Conservation (phyloP, 2,113 vertebrate genomes). For the Gymnorhina tibicen region DNA sequence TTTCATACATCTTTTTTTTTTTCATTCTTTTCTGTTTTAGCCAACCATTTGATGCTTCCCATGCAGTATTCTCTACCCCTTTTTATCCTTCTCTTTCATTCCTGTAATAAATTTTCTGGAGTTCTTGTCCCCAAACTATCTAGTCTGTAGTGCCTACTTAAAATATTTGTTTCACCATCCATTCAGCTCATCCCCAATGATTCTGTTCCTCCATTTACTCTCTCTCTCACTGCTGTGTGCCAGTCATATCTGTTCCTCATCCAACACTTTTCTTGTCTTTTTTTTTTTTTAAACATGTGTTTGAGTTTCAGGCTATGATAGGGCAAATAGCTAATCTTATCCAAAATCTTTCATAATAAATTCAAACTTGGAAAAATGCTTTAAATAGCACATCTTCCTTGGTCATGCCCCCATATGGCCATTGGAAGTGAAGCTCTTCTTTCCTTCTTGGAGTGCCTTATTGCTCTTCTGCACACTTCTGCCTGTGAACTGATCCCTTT, state of each 20-base stretch:
- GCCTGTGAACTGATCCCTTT: not conserved
- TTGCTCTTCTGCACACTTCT: not conserved
- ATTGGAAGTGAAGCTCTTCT: not conserved
- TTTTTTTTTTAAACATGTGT: not conserved
- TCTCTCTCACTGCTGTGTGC: not conserved
- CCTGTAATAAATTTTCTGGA: not conserved
- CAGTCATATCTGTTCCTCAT: not conserved
- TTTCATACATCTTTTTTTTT: not conserved
- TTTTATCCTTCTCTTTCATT: not conserved
- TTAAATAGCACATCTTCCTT: not conserved
- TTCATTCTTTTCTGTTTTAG: not conserved
- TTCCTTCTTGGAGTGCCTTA: not conserved
- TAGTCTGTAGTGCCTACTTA: not conserved
- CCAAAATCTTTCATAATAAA: not conserved
- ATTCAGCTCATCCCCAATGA: not conserved
- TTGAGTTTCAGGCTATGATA: not conserved
- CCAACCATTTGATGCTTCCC: not conserved
- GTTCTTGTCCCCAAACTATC: not conserved
- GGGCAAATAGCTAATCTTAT: not conserved
- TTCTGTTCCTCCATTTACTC: not conserved
- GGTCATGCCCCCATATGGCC: not conserved
- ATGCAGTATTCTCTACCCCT: not conserved
- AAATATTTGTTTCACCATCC: not conserved
- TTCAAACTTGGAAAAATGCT: not conserved
- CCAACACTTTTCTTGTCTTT: not conserved